Evolutionary conservation across 2,797 vertebrate species (phyloP).

Genomic region (Semaprochilodus insignis): DNA sequence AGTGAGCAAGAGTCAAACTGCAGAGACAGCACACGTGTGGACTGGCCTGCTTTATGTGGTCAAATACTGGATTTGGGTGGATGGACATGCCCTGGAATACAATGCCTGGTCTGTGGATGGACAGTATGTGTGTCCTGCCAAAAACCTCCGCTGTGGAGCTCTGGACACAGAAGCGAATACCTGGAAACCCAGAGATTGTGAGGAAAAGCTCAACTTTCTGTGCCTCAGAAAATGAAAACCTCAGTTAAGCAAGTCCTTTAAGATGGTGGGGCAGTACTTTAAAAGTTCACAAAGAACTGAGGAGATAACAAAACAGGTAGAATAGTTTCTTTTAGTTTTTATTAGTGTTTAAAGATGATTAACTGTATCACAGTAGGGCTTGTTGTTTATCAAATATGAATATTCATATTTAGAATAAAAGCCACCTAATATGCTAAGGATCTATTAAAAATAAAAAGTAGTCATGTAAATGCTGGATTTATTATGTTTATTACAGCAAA

Average conservation of each 20-base stretch:
- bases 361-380: no score
- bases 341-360: no score
- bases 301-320: not conserved
- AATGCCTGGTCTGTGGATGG: constrained; percentile 49
- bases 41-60: constrained; percentile 35
- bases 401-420: no score
- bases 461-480: no score
- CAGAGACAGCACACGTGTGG: constrained; percentile 27
- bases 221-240: constrained; percentile 1
- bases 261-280: not conserved
- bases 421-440: no score
- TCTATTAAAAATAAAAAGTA: no score
- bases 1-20: not conserved
- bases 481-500: no score
- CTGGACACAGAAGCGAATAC: not conserved
- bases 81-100: constrained; percentile 30
- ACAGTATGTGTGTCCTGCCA: constrained; percentile 22
- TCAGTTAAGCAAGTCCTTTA: not conserved
- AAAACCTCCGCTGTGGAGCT: constrained; percentile 35
- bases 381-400: no score
- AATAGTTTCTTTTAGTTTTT: no score
- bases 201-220: constrained; percentile 43
- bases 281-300: not conserved
- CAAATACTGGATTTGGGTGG: constrained; percentile 63
- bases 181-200: constrained; percentile 34